Evolutionary conservation across 2,888 invertebrate species (phyloP).

Genomic region (Thecophora atra): DNA sequence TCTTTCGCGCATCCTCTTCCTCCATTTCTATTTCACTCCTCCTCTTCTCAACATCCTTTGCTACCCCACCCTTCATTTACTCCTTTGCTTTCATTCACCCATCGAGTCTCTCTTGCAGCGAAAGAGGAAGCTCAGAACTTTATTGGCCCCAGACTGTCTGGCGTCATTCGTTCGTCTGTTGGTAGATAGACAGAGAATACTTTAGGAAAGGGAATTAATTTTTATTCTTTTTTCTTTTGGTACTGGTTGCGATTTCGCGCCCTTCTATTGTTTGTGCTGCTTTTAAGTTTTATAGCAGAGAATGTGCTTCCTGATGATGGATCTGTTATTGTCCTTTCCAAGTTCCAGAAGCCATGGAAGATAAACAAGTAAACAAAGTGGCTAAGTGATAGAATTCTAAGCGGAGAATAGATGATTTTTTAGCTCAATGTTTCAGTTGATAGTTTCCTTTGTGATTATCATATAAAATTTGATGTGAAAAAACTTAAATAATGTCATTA

Average conservation of each 20-base stretch:
- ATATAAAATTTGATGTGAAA: no score
- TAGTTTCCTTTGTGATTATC: no score
- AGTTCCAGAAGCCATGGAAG: background rate
- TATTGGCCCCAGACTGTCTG: slow-evolving; percentile 61
- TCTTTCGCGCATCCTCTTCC: no score
- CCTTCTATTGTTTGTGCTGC: slow-evolving; percentile 4
- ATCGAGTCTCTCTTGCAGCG: background rate
- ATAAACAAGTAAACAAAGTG: no score
- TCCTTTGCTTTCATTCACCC: background rate
- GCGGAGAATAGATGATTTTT: no score
- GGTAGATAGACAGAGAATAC: slow-evolving; percentile 26
- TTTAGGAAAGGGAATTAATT: slow-evolving; percentile 26
- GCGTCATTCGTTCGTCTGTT: slow-evolving; percentile 43
- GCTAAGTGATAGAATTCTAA: no score
- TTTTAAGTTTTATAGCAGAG: slow-evolving; percentile 22
- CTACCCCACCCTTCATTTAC: no score
- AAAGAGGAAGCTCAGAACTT: slow-evolving; percentile 36
- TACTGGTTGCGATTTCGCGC: no score
- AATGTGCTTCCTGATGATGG: background rate
- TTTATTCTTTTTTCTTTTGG: slow-evolving; percentile 14
- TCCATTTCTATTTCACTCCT: no score
- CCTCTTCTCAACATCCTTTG: no score
- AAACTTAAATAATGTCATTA: no score
- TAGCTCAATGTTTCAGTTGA: no score
- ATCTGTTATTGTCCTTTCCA: background rate